These are phyloP conservation scores for Cheilosia soror DNA, from an alignment of 2,888 invertebrate species.

Conservation along the genomic window DNA sequence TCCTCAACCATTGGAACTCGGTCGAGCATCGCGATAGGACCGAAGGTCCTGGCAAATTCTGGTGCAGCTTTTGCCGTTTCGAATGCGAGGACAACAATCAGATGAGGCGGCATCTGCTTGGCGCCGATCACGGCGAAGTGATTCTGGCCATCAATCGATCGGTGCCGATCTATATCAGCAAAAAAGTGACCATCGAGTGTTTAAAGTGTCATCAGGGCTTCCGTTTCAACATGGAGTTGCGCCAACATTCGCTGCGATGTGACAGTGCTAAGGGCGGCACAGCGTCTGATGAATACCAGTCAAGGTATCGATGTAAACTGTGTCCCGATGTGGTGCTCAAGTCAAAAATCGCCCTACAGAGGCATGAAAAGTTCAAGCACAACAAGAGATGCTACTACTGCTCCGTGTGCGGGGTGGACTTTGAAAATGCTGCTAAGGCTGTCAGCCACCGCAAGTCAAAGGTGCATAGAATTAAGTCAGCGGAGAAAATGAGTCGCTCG, in stretches of 20 bases:
- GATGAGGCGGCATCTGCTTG: conserved; percentile 89
- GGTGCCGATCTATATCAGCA: conserved; percentile 91
- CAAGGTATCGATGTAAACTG: conserved; percentile 86
- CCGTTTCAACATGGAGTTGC: conserved; percentile 90
- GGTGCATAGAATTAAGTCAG: conserved; percentile 87
- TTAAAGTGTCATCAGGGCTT: conserved; percentile 88
- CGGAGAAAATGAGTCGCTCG: conserved; percentile 83
- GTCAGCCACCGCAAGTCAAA: conserved; percentile 87
- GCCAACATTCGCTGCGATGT: conserved; percentile 86
- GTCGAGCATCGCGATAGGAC: conserved; percentile 85
- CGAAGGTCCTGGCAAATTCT: conserved; percentile 86
- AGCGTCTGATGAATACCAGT: conserved; percentile 88
- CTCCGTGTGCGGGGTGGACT: conserved; percentile 87
- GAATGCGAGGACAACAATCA: conserved; percentile 86
- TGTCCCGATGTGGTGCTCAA: conserved; percentile 86
- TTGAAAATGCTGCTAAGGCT: conserved; percentile 86
- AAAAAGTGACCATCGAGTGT: conserved; percentile 87
- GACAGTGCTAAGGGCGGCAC: conserved; percentile 84
- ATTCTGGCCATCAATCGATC: conserved; percentile 91
- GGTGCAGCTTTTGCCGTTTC: conserved; percentile 90
- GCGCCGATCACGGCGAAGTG: conserved; percentile 89
- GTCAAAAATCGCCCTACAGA: conserved; percentile 87
- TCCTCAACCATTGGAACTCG: conserved; percentile 90
- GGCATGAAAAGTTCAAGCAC: conserved; percentile 87
- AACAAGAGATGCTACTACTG: conserved; percentile 87